phyloP scores from a whole-genome alignment of 2,113 vertebrate genomes.

The Prinia subflava region DNA sequence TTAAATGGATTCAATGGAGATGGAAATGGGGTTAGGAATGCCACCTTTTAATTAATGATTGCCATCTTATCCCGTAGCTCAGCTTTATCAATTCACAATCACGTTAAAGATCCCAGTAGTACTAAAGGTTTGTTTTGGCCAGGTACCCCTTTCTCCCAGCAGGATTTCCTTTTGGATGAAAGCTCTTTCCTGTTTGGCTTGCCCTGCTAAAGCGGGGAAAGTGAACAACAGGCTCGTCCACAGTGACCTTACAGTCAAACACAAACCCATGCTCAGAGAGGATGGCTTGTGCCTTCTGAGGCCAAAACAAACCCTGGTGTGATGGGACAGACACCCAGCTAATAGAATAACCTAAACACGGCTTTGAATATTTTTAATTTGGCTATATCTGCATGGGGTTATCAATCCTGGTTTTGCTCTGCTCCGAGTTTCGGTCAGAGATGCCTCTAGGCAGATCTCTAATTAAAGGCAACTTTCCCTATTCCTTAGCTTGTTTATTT shows the following conservation, averaged over 20 bases:
- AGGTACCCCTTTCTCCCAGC: neutral
- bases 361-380: constrained; percentile 10
- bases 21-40: neutral
- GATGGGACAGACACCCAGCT: neutral
- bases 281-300: neutral
- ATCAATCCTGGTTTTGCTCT: neutral
- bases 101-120: neutral
- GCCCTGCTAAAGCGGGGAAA: neutral
- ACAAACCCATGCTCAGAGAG: neutral
- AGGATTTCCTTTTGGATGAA: neutral
- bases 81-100: neutral
- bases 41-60: neutral
- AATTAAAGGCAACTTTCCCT: neutral
- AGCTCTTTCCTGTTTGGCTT: constrained; percentile 6
- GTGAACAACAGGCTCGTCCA: neutral
- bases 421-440: neutral
- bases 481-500: neutral
- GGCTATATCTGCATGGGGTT: neutral
- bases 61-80: neutral
- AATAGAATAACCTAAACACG: neutral
- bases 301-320: neutral
- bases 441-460: neutral
- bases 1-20: neutral
- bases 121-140: neutral
- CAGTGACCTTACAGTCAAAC: neutral